Evolutionary conservation across 2,113 vertebrate genomes (phyloP), one percentile per base, ranked within the genome.

Genomic region (Pelecanoides urinatrix): DNA sequence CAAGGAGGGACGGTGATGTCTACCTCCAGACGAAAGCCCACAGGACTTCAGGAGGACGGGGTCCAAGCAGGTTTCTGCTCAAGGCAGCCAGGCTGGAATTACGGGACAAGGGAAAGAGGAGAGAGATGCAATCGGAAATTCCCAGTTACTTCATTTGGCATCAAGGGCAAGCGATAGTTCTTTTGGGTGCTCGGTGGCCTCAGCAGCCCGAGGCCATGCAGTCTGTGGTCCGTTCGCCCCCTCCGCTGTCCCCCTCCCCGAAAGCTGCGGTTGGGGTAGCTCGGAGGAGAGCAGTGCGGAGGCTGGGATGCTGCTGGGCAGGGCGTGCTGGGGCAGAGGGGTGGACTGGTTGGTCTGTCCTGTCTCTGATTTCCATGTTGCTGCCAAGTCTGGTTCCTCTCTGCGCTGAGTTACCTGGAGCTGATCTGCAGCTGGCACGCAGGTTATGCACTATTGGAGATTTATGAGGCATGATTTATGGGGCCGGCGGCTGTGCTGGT

Each of bases 381-480:
- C 86, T 88, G 77, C 94, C 86, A 44, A 61, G 59, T 71, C 91
- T 80, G 78, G 71, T 53, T 88, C 70, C 89, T 81, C 42, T 85
- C 53, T 8, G 42, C 75, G 78, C 49, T 0, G 13, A 55, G 72
- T 78, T 96, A 96, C 95, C 95, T 96, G 94, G 75, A 66, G 84
- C 87, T 87, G 91, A 15, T 85, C 67, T 9, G 53, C 80, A 82
- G 93, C 93, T 90, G 88, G 87, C 71, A 42, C 0, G 8, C 90
- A 93, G 94, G 93, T 88, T 90, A 18, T 90, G 94, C 94, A 83
- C 95, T 96, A 88, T 92, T 11, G 3, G 61, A 83, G 95, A 97
- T 97, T 97, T 97, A 95, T 89, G 95, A 96, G 88, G 78, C 94
- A 94, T 92, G 96, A 97, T 96, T 97, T 95, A 95, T 92, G 90